Base-by-base conservation (phyloP, 2,113 vertebrate species). In the Thalassoma bifasciatum region DNA sequence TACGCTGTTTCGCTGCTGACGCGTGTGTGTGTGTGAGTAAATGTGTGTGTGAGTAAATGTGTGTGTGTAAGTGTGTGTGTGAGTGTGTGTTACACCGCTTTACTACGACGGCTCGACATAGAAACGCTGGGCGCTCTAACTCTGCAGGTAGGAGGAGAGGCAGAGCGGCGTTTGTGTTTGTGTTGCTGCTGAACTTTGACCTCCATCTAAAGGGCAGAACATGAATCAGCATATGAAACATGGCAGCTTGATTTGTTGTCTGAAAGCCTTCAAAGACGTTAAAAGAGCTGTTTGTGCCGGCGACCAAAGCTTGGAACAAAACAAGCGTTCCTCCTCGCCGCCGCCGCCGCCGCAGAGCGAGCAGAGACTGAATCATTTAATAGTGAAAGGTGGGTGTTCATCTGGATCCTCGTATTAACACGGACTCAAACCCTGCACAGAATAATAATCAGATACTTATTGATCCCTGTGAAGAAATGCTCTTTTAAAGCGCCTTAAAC, bases 401-500 rank as follows among this genome's bases (percentile, higher is more conserved):
- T 67, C 62, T 72, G 22, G 26, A 38, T 17, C 0, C 56, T 38
- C n/a, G 6, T 46, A 52, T 36, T 47, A 75, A 24, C 73, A 42
- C 38, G 21, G 65, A 69, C 30, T 17, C 53, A 13, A 9, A 50
- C 9, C 36, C 57, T 24, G 54, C 19, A 40, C 66, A 60, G 75
- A 75, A 72, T 79, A 75, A 71, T 53, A 78, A 81, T 75, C 47
- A 0, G 47, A 51, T 0, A 10, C 50, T 65, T 68, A 64, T 79
- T 12, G 58, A 72, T 61, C 57, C 21, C 21, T 21, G 51, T 8
- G 3, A 46, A 64, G 46, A 72, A 58, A 51, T 11, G 26, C 38
- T 61, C 44, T 40, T 40, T 40, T 40, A 3, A 11, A 40, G 13
- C 5, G 36, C 53, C 67, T 40, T 57, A 68, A 49, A 0, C 0